These are phyloP conservation scores for Bradypodion pumilum DNA, from an alignment of 2,797 vertebrate species.

Conservation along the genomic window DNA sequence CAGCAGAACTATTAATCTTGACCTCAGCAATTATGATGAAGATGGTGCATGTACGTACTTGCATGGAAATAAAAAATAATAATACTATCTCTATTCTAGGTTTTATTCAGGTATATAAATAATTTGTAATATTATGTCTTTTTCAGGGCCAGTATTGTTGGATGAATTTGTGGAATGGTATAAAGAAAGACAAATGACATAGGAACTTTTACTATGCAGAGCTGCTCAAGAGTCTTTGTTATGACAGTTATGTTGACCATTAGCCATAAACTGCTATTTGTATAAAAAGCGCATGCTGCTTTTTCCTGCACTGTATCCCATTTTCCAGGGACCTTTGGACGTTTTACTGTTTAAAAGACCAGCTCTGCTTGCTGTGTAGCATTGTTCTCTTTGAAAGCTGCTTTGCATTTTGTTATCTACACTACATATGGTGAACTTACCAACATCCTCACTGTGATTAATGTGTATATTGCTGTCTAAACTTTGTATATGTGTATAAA, in stretches of 20 bases:
- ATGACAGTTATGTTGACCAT: constrained; percentile 84
- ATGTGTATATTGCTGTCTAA: constrained; percentile 87
- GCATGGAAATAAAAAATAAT: background rate
- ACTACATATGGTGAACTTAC: constrained; percentile 85
- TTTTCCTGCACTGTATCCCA: constrained; percentile 80
- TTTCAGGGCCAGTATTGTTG: constrained; percentile 96
- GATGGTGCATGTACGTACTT: constrained; percentile 95
- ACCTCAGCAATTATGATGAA: constrained; percentile 99
- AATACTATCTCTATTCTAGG: background rate
- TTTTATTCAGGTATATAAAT: constrained; percentile 48
- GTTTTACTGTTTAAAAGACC: constrained; percentile 80
- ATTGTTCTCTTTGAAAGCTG: constrained; percentile 84
- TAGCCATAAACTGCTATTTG: constrained; percentile 83
- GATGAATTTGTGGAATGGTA: constrained; percentile 99
- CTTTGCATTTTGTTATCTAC: constrained; percentile 87
- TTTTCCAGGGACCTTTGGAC: constrained; percentile 70
- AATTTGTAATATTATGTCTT: constrained; percentile 59
- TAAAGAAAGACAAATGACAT: constrained; percentile 98
- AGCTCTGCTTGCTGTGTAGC: constrained; percentile 81
- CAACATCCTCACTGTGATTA: constrained; percentile 91
- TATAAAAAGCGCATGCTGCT: constrained; percentile 82
- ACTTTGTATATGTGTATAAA: constrained; percentile 93
- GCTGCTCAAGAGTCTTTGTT: constrained; percentile 85
- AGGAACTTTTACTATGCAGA: constrained; percentile 79
- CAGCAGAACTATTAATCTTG: constrained; percentile 98